Conservation (phyloP, 2,888 invertebrate genomes). For the Drosophila phalerata region DNA sequence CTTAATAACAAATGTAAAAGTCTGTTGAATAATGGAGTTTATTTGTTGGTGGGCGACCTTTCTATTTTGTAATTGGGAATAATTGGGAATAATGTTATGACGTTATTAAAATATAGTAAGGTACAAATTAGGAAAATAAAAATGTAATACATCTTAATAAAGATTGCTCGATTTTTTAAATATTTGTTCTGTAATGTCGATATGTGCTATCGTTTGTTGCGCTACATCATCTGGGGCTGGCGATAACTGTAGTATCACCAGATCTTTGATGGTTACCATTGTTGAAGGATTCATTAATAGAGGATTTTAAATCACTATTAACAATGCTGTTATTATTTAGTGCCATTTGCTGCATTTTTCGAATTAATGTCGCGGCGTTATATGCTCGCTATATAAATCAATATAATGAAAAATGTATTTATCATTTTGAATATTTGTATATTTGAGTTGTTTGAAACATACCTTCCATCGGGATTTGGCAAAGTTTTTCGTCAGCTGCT, state of each 20-base stretch:
- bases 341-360: slow-evolving; percentile 99
- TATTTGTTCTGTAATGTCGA: slow-evolving; percentile 37
- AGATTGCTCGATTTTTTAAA: too few relatives aligned
- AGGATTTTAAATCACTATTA: slow-evolving; percentile 22
- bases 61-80: too few relatives aligned
- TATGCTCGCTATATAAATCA: slow-evolving; percentile 92
- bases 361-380: slow-evolving; percentile 98
- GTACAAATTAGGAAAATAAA: too few relatives aligned
- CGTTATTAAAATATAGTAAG: too few relatives aligned
- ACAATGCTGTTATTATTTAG: slow-evolving; percentile 91
- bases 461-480: too few relatives aligned
- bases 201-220: slow-evolving; percentile 18
- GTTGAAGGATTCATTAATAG: slow-evolving; percentile 31
- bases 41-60: too few relatives aligned
- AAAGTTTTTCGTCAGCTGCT: background rate
- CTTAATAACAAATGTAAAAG: too few relatives aligned
- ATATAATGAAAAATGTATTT: background rate
- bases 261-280: slow-evolving; percentile 36
- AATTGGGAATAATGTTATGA: too few relatives aligned
- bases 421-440: background rate
- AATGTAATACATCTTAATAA: too few relatives aligned
- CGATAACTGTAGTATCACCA: slow-evolving; percentile 7
- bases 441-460: too few relatives aligned
- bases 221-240: slow-evolving; percentile 8
- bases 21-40: too few relatives aligned